Base-by-base conservation (phyloP, 2,797 vertebrate species). In the Nannoperca obscura region DNA sequence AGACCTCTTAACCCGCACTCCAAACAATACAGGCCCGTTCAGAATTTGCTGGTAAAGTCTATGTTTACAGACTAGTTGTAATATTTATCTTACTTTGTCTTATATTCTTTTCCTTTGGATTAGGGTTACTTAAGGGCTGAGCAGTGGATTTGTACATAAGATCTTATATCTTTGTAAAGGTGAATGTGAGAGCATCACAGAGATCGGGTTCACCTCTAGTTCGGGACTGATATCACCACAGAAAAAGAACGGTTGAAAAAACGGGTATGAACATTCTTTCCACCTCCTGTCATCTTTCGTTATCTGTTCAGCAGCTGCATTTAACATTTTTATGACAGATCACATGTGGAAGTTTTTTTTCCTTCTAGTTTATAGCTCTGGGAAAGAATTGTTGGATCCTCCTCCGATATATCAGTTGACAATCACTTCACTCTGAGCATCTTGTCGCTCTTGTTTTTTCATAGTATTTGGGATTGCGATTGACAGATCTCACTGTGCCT, bases 401-500 rank as follows among this genome's bases (percentile, higher is more conserved):
- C 66, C 54, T 77, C 38, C 50, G 27, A 66, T 74, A 80, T 72
- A 46, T 71, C 72, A 74, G 24, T 78, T 82, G 82, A 90, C 79
- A 87, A 32, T 89, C 72, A 71, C 59, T 62, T 50, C 46, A 30
- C 75, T 84, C 61, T 66, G 68, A 90, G 81, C 82, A 83, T 84
- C 82, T 80, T 85, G 84, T 60, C 75, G 61, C 30, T 46, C 52
- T 78, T 52, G 40, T 71, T 65, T 55, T 81, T 83, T 46, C 24
- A 54, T 69, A 44, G 50, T 68, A 55, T 44, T 44, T 47, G 20
- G 47, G 44, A 75, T 63, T 72, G 71, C 71, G 27, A 88, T 55
- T 84, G 91, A 88, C 86, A 91, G 83, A 89, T 91, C 89, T 81
- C 67, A 81, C 86, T 82, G 87, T 61, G 84, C 54, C 76, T 89